A percentile compares a stretch with the other conserved stretches of the same genome.
Conservation (phyloP, 2,797 vertebrate genomes). For the Sebastes diploproa region DNA sequence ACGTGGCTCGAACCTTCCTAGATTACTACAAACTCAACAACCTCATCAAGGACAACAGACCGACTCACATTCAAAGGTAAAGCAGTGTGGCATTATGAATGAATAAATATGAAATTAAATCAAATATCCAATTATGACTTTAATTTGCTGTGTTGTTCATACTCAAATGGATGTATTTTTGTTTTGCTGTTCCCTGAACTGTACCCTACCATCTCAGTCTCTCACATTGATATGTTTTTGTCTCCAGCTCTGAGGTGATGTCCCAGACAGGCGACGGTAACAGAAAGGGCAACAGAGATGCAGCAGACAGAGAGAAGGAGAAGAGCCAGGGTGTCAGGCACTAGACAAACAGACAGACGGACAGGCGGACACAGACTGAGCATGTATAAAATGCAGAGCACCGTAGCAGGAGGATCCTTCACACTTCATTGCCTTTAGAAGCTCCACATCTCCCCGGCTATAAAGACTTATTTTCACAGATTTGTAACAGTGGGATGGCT, state of each 20-base stretch:
- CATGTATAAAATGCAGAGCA: slow-evolving; percentile 57
- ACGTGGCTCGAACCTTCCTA: slow-evolving; percentile 94
- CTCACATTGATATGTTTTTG: slow-evolving; percentile 32
- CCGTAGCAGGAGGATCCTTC: slow-evolving; percentile 67
- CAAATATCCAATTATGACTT: neutral
- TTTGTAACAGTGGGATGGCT: slow-evolving; percentile 61
- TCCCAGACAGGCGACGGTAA: slow-evolving; percentile 56
- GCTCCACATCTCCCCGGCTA: slow-evolving; percentile 59
- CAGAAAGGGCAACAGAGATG: slow-evolving; percentile 66
- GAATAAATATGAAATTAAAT: neutral
- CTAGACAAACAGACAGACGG: slow-evolving; percentile 47
- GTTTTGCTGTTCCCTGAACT: neutral
- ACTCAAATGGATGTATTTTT: neutral
- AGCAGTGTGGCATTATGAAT: neutral
- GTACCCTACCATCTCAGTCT: neutral
- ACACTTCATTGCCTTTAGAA: slow-evolving; percentile 67
- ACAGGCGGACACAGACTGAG: slow-evolving; percentile 53
- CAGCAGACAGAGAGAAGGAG: slow-evolving; percentile 67
- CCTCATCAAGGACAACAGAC: slow-evolving; percentile 82
- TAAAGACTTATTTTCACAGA: slow-evolving; percentile 66
- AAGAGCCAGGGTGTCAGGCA: slow-evolving; percentile 62
- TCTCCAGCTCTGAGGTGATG: slow-evolving; percentile 66
- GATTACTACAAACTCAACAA: slow-evolving; percentile 95
- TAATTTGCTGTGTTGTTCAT: neutral
- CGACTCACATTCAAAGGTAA: slow-evolving; percentile 78